These are phyloP conservation scores for Scarus forsteni DNA, from an alignment of 2,797 vertebrate genomes.

Conservation along the genomic window DNA sequence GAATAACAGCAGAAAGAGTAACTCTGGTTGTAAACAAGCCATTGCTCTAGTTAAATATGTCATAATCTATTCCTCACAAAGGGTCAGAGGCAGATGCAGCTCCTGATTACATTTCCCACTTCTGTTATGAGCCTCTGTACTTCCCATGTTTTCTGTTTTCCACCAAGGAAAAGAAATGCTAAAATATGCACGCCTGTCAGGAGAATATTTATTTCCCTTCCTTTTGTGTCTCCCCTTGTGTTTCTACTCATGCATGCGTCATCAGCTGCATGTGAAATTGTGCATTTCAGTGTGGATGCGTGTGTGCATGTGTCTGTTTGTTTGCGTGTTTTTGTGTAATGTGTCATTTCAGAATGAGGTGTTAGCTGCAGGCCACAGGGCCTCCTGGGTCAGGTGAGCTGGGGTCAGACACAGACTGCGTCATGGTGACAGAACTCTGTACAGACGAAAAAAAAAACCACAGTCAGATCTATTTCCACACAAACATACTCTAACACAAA, in stretches of 20 bases:
- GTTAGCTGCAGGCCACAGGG: slow-evolving; percentile 13
- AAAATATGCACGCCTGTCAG: not conserved
- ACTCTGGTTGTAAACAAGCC: no score
- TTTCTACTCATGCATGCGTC: not conserved
- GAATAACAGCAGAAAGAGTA: no score
- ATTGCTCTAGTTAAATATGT: no score
- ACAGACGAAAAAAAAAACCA: not conserved
- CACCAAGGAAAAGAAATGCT: not conserved
- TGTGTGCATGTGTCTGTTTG: not conserved
- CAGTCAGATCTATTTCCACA: not conserved
- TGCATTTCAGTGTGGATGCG: no score
- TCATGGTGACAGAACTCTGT: slow-evolving; percentile 35
- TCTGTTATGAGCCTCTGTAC: not conserved
- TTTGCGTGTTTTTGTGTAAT: slow-evolving; percentile 1
- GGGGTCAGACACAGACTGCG: slow-evolving; percentile 23
- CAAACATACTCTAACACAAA: slow-evolving; percentile 1
- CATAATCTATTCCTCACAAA: no score
- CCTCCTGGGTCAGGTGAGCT: slow-evolving; percentile 37
- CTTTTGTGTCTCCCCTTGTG: not conserved
- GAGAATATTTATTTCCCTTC: not conserved
- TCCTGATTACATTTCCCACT: not conserved
- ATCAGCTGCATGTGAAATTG: not conserved
- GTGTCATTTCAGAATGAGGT: slow-evolving; percentile 17
- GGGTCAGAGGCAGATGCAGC: no score
- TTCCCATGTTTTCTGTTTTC: not conserved